phyloP scores from a whole-genome alignment of 2,888 invertebrate species.

The Graphium colonna region DNA sequence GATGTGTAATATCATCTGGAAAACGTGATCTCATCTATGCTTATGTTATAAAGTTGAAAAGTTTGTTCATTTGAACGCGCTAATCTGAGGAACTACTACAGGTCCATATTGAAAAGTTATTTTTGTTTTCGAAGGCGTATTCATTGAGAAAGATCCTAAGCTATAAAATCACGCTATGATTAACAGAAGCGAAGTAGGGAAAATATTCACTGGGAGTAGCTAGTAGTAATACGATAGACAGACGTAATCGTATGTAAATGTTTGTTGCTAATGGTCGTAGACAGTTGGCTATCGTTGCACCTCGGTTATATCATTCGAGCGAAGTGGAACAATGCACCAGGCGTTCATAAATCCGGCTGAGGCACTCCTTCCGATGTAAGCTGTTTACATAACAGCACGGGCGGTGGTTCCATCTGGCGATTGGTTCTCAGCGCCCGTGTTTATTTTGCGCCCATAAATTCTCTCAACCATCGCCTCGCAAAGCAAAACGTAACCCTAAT shows the following conservation, averaged over 20 bases:
- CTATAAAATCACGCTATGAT: no score
- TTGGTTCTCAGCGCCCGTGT: constrained; percentile 52
- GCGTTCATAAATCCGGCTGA: constrained; percentile 22
- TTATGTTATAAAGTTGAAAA: no score
- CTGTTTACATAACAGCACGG: constrained; percentile 36
- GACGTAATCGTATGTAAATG: neutral
- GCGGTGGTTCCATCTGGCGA: constrained; percentile 53
- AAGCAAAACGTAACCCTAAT: constrained; percentile 67
- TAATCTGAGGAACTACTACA: no score
- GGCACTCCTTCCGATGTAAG: constrained; percentile 24
- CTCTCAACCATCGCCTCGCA: constrained; percentile 51
- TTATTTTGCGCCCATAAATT: constrained; percentile 61
- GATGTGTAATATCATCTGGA: no score
- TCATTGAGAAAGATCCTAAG: no score
- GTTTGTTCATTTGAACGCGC: no score
- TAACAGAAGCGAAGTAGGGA: no score
- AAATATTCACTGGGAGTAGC: no score
- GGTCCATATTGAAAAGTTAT: no score
- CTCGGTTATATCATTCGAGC: constrained; percentile 6
- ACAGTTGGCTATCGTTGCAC: constrained; percentile 15
- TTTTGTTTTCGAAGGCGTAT: no score
- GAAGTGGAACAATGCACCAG: constrained; percentile 25
- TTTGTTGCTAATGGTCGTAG: constrained; percentile 1
- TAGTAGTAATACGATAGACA: neutral
- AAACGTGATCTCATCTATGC: no score